These are phyloP conservation scores for Sphaerophoria taeniata DNA, from an alignment of 2,888 invertebrate genomes.

Conservation along the genomic window DNA sequence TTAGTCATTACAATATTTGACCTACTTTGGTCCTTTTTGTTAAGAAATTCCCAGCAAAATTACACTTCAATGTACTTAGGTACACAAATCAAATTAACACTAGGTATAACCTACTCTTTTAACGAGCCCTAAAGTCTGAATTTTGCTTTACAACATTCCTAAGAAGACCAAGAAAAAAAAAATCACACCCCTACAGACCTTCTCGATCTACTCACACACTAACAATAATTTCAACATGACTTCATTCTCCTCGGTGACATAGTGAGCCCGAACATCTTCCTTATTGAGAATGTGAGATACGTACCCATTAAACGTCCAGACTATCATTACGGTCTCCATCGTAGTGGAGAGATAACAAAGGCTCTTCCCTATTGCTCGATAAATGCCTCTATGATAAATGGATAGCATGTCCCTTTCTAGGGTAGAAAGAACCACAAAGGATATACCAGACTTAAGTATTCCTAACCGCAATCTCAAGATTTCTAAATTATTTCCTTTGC, in stretches of 20 bases:
- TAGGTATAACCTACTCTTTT: conserved; percentile 51
- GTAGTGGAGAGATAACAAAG: conserved; percentile 41
- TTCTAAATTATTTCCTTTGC: conserved; percentile 69
- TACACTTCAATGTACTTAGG: not conserved
- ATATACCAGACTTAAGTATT: conserved; percentile 23
- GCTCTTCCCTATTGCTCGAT: not conserved
- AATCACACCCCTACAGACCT: conserved; percentile 32
- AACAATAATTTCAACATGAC: not conserved
- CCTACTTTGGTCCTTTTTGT: conserved; percentile 27
- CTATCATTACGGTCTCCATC: conserved; percentile 10
- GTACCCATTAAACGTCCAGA: conserved; percentile 37
- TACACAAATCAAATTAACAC: conserved; percentile 57
- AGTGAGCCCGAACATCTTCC: conserved; percentile 21
- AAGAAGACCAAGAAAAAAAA: not conserved
- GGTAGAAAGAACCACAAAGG: not conserved
- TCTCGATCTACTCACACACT: not conserved
- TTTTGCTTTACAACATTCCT: not conserved
- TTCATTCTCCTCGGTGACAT: not conserved
- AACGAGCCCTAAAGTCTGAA: conserved; percentile 52
- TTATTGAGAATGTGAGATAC: conserved; percentile 23
- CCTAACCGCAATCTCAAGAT: conserved; percentile 53
- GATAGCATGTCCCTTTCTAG: too few relatives aligned
- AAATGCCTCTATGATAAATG: not conserved
- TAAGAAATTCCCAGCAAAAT: conserved; percentile 8
- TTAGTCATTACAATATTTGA: conserved; percentile 22